Base-by-base conservation (phyloP, 1,140 invertebrate species). In the Trachymyrmex cornetzi region DNA sequence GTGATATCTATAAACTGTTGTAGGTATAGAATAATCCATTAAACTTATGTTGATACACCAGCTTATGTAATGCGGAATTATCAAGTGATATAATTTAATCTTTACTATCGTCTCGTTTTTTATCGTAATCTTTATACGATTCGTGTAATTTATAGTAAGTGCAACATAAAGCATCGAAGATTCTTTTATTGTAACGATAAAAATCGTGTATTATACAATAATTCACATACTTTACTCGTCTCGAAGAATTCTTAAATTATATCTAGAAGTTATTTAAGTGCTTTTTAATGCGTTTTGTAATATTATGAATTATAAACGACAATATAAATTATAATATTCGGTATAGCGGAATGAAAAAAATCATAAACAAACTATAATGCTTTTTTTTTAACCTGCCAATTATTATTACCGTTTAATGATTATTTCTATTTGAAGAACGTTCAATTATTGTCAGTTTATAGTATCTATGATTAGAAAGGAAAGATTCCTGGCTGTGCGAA, bases 171-270 rank as follows among this genome's bases (percentile, higher is more conserved):
- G 14, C 19, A 6, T 53, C 53, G n/a, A 50, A 27, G 12, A 66
- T 67, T 57, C 27, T 38, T 67, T 80, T 34, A n/a, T 27, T 6
- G 7, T 57, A 38, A 81, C 53, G 7, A 34, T 81, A 81, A 81
- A 67, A 81, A 81, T 30, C 16, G 57, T 55, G 16, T 66, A 64
- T 66, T 64, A 66, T 50, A 64, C 27, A 22, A 4, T 59, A 57
- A 81, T 71, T 69, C n/a, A n/a, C 50, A 19, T 57, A n/a, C 7
- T 14, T 14, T n/a, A 22, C 38, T 27, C 53, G 27, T 48, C 24
- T 48, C 66, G 16, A 6, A 5, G 34, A 72, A 59, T 61, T 82
- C 53, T 82, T 72, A 59, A 72, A 82, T 59, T 82, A 82, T 72
- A 72, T 11, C 30, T 59, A 22, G 57, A 22, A 34, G 50, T 6